Base-by-base conservation (phyloP, 2,797 vertebrate species). In the Acropternis orthonyx region DNA sequence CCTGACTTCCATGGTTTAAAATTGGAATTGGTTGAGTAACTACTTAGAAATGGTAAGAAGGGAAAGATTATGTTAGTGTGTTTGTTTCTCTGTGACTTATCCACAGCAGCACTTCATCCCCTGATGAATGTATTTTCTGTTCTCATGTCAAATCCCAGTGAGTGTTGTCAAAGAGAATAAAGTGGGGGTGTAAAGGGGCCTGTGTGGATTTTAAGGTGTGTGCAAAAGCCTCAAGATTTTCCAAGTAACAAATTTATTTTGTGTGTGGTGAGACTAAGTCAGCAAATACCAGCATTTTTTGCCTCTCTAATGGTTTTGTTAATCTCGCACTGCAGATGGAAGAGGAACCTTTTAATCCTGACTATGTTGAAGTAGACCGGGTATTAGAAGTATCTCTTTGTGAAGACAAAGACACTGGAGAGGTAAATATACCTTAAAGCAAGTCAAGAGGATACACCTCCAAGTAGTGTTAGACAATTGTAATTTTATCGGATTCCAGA, bases 311-410 rank as follows among this genome's bases (percentile, higher is more conserved):
- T 76, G 69, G 67, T 74, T 72, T 84, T 87, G 49, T 81, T 92
- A 43, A 73, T 93, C 89, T 96, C 94, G 37, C 22, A 61, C 96
- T 97, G 79, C 97, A 99, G 99, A 99, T 99, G 98, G 99, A 99
- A 93, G 99, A 99, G 97, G 99, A 99, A 41, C 98, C 98, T 89
- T 99, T 99, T 97, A 99, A 99, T 98, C 99, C 99, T 34, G 99
- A 99, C 98, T 99, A 99, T 55, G 98, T 99, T 89, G 99, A 99
- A 98, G 99, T 99, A 95, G 99, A 99, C 96, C 96, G 99, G 96
- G 99, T 99, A n/a, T 98, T 99, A 91, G 99, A 99, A 97, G 99
- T 99, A 82, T 99, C 99, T 21, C 99, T 99, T 97, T 99, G 99
- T 98, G 98, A 99, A 97, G 99, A 99, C 98, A 99, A 99, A 96